Conservation (phyloP, 2,888 invertebrate species). For the Dexiosoma caninum region DNA sequence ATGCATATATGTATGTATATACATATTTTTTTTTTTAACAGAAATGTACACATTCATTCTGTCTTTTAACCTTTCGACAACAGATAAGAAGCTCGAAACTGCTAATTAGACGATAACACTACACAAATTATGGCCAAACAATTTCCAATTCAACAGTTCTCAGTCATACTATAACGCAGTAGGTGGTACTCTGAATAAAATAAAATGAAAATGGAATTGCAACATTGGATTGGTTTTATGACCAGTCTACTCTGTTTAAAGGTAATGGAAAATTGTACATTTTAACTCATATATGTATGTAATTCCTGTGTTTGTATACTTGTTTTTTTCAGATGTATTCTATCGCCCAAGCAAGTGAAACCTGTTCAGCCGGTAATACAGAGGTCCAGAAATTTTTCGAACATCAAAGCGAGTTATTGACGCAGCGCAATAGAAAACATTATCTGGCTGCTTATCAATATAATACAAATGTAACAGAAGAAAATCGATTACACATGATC, state of each 20-base stretch:
- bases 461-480: constrained; percentile 86
- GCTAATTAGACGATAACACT: constrained; percentile 15
- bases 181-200: neutral
- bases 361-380: constrained; percentile 40
- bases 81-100: constrained; percentile 18
- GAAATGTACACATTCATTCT: neutral
- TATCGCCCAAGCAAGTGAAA: constrained; percentile 10
- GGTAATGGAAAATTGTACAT: constrained; percentile 7
- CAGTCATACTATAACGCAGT: too few species aligned
- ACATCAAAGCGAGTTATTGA: constrained; percentile 81
- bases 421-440: constrained; percentile 80
- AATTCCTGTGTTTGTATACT: too few species aligned
- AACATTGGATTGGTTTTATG: neutral
- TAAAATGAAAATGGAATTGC: neutral
- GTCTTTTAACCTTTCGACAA: neutral
- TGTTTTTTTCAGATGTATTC: neutral
- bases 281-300: too few species aligned
- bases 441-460: constrained; percentile 82
- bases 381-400: constrained; percentile 81
- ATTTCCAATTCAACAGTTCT: too few species aligned
- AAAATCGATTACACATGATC: constrained; percentile 80
- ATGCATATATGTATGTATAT: too few species aligned
- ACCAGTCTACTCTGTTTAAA: constrained; percentile 18
- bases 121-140: neutral
- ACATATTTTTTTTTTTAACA: too few species aligned